These are phyloP conservation scores for Colletes gigas DNA, from an alignment of 1,140 invertebrate species.

Conservation along the genomic window DNA sequence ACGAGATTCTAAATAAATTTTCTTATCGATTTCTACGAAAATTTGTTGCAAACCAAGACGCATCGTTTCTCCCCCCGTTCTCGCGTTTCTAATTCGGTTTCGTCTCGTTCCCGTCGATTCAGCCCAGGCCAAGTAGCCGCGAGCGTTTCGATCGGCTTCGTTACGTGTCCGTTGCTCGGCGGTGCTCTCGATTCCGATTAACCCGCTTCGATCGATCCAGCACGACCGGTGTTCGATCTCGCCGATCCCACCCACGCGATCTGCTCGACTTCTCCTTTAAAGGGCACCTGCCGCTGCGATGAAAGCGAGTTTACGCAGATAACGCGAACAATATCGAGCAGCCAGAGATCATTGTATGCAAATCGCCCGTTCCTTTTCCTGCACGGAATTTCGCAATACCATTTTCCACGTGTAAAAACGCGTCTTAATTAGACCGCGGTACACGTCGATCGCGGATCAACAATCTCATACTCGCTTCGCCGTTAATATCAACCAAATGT, in stretches of 20 bases:
- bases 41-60: constrained; percentile 4
- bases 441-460: too few relatives aligned
- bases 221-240: constrained; percentile 41
- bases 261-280: constrained; percentile 49
- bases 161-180: constrained; percentile 18
- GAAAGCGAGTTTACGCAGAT: constrained; percentile 55
- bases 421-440: background rate
- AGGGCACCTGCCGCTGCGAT: constrained; percentile 54
- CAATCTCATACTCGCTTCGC: too few relatives aligned
- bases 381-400: background rate
- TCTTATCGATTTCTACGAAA: background rate
- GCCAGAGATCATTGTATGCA: constrained; percentile 33
- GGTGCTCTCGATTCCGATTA: constrained; percentile 57
- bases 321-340: constrained; percentile 21
- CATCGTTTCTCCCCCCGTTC: background rate
- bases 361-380: background rate
- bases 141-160: constrained; percentile 37
- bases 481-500: background rate
- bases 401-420: background rate
- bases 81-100: constrained; percentile 29
- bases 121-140: constrained; percentile 4
- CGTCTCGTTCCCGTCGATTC: constrained; percentile 10
- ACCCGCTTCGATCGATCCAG: constrained; percentile 55
- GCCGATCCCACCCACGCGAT: constrained; percentile 48
- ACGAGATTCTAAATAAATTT: too few relatives aligned